Percentiles rank a stretch among this genome's conserved stretches.
phyloP scores from a whole-genome alignment of 1,140 invertebrate species.

The Leucophenga varia region DNA sequence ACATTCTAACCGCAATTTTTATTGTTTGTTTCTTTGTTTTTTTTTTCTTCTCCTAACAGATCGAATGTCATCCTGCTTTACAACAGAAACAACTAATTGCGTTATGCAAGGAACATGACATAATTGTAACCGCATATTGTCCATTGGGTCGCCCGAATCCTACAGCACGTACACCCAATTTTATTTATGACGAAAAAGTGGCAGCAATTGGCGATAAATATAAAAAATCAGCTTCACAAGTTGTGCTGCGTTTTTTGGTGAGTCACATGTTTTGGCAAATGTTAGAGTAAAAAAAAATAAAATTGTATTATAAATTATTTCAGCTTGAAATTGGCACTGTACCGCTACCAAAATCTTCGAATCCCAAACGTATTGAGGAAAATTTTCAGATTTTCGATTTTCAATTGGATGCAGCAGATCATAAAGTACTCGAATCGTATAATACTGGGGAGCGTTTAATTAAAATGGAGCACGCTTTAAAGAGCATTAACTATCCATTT shows the following conservation, averaged over 20 bases:
- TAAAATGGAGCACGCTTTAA: slow-evolving; percentile 49
- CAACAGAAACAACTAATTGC: slow-evolving; percentile 70
- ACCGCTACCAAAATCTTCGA: slow-evolving; percentile 83
- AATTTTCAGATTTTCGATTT: slow-evolving; percentile 82
- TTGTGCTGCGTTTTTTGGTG: slow-evolving; percentile 65
- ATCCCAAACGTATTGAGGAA: slow-evolving; percentile 69
- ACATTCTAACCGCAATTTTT: no score
- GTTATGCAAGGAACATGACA: slow-evolving; percentile 68
- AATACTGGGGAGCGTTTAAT: slow-evolving; percentile 58
- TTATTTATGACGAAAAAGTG: slow-evolving; percentile 67
- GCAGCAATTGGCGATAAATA: slow-evolving; percentile 66
- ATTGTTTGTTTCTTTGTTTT: no score
- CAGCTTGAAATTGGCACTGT: slow-evolving; percentile 74
- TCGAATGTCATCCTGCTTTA: slow-evolving; percentile 75
- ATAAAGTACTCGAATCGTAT: slow-evolving; percentile 61
- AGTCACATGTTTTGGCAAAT: slow-evolving; percentile 56
- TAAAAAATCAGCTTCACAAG: slow-evolving; percentile 73
- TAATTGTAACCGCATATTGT: slow-evolving; percentile 75
- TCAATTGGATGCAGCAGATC: slow-evolving; percentile 64
- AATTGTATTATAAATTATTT: slow-evolving; percentile 13
- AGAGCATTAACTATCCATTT: slow-evolving; percentile 67
- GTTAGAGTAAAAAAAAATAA: not conserved
- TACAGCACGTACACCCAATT: slow-evolving; percentile 65
- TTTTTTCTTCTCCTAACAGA: slow-evolving; percentile 31
- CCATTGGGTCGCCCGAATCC: slow-evolving; percentile 76